These are phyloP conservation scores for Channa maculata DNA, from an alignment of 2,113 vertebrate species.

Conservation along the genomic window DNA sequence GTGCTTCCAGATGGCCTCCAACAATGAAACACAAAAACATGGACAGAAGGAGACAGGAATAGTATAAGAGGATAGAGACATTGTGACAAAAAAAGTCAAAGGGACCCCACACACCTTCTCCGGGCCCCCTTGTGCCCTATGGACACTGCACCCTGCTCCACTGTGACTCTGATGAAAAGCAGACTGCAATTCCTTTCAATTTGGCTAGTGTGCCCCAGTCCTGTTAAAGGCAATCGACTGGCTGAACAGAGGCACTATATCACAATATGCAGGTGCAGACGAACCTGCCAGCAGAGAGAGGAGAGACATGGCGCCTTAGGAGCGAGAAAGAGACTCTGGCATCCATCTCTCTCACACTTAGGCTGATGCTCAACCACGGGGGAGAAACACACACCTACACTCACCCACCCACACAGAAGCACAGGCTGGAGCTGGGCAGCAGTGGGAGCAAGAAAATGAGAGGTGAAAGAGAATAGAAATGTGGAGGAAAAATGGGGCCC, in stretches of 20 bases:
- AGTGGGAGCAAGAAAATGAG: conserved; percentile 61
- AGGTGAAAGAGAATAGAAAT: conserved; percentile 66
- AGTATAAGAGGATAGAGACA: conserved; percentile 8
- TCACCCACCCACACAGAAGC: conserved; percentile 35
- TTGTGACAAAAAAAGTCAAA: conserved; percentile 33
- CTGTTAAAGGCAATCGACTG: conserved; percentile 86
- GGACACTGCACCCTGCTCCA: conserved; percentile 64
- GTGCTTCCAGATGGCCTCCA: conserved; percentile 62
- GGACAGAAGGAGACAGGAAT: conserved; percentile 9
- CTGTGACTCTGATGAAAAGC: conserved; percentile 83
- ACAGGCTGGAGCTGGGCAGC: conserved; percentile 27
- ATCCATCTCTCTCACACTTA: conserved; percentile 82
- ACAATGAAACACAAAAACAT: conserved; percentile 59
- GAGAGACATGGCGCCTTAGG: conserved; percentile 70
- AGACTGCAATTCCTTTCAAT: conserved; percentile 84
- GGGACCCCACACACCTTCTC: conserved; percentile 36
- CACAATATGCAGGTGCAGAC: conserved; percentile 86
- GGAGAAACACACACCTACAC: conserved; percentile 19
- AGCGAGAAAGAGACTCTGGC: conserved; percentile 73
- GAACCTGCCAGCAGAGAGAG: conserved; percentile 72
- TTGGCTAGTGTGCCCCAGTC: conserved; percentile 78
- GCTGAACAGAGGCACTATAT: conserved; percentile 85
- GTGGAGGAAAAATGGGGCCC: conserved; percentile 71
- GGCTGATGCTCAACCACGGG: conserved; percentile 60
- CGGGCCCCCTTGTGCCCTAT: conserved; percentile 49